phyloP scores from a whole-genome alignment of 2,113 vertebrate genomes.

The Cyanoderma ruficeps region DNA sequence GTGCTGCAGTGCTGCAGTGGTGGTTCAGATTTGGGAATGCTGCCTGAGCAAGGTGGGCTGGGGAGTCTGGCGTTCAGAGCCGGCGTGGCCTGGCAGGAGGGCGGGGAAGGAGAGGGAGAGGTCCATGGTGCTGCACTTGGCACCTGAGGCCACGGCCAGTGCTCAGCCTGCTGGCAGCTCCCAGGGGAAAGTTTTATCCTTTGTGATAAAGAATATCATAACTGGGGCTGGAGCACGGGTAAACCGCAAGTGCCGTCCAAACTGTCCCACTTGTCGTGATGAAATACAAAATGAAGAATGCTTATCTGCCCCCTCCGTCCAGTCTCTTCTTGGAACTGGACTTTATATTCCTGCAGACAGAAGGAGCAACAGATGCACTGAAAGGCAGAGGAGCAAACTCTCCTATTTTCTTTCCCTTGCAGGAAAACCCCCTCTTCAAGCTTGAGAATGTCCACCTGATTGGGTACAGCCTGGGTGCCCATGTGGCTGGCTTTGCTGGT shows the following conservation, averaged over 20 bases:
- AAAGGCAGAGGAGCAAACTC: background rate
- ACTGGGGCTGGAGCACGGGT: background rate
- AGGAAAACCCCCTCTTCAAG: constrained; percentile 82
- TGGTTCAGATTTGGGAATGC: background rate
- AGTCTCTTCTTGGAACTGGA: background rate
- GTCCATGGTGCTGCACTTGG: background rate
- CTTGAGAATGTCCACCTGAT: constrained; percentile 88
- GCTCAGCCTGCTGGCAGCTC: background rate
- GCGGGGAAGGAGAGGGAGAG: background rate
- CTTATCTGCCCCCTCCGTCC: background rate
- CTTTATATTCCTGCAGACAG: background rate
- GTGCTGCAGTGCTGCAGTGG: background rate
- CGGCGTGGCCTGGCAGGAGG: background rate
- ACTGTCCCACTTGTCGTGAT: no score
- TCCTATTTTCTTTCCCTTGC: background rate
- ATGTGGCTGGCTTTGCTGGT: constrained; percentile 91
- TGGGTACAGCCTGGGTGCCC: constrained; percentile 95
- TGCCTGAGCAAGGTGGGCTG: fast-evolving
- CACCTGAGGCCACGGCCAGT: fast-evolving
- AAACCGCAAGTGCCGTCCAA: background rate
- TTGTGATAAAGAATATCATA: background rate
- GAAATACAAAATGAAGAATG: fast-evolving
- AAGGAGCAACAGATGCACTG: background rate
- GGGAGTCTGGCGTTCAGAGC: fast-evolving
- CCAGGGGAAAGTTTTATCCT: background rate